phyloP scores from a whole-genome alignment of 2,797 vertebrate genomes.

The Xiphorhynchus erythropygius region DNA sequence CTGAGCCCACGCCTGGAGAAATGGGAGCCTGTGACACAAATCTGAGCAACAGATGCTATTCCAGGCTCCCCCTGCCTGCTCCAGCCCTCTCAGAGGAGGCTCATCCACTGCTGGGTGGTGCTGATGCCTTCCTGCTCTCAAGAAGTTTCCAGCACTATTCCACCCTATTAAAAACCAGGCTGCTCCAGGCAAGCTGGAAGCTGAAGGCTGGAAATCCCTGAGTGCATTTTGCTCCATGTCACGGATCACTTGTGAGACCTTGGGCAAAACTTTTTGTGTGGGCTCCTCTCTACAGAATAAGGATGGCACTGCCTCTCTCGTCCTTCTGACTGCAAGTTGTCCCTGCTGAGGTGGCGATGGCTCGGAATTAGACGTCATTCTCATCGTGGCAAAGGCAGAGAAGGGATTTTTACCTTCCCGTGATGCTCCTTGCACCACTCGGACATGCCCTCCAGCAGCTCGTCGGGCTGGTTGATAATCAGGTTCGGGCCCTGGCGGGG shows the following conservation, averaged over 20 bases:
- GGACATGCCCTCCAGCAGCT: slow-evolving; percentile 92
- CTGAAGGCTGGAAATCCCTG: rapidly evolving
- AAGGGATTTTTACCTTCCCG: slow-evolving; percentile 82
- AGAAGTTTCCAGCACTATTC: background rate
- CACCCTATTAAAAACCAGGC: background rate
- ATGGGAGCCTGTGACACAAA: rapidly evolving
- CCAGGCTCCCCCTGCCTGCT: background rate
- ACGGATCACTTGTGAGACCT: background rate
- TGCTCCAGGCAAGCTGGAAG: background rate
- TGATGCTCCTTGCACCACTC: slow-evolving; percentile 97
- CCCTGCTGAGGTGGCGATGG: rapidly evolving
- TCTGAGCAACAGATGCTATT: rapidly evolving
- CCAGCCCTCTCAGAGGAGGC: background rate
- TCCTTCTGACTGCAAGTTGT: background rate
- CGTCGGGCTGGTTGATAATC: slow-evolving; percentile 91
- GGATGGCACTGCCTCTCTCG: background rate
- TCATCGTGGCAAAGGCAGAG: background rate
- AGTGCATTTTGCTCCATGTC: background rate
- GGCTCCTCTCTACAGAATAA: background rate
- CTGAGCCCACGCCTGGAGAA: rapidly evolving
- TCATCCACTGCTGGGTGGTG: background rate
- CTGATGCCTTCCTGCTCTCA: background rate
- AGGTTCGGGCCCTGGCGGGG: slow-evolving; percentile 88
- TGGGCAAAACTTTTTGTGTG: rapidly evolving
- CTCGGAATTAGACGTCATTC: rapidly evolving